Evolutionary conservation across 2,888 invertebrate genomes (phyloP).

Genomic region (Pterostichus madidus): DNA sequence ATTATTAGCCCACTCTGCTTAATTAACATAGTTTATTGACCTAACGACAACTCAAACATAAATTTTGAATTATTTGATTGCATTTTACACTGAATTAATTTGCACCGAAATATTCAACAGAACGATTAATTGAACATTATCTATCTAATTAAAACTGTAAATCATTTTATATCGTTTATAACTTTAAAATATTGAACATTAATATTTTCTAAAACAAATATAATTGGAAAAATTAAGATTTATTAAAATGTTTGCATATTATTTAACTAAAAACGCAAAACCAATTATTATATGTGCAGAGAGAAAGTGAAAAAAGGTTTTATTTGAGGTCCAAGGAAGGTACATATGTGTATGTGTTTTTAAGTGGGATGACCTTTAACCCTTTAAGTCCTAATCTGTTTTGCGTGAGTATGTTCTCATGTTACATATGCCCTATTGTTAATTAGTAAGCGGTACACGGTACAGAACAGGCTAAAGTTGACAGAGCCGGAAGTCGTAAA

Average conservation of each 20-base stretch:
- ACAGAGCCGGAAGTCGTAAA: too few species aligned
- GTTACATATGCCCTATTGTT: conserved; percentile 15
- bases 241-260: not conserved
- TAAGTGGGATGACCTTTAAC: conserved; percentile 26
- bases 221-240: not conserved
- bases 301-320: not conserved
- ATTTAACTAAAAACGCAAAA: not conserved
- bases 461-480: too few species aligned
- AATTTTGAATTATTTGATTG: too few species aligned
- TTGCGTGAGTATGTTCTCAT: conserved; percentile 22
- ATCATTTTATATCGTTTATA: too few species aligned
- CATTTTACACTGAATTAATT: too few species aligned
- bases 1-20: too few species aligned
- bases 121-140: not conserved
- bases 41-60: too few species aligned
- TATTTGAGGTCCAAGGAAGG: not conserved
- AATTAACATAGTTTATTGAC: too few species aligned
- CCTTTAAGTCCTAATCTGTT: conserved; percentile 20
- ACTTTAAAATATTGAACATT: too few species aligned
- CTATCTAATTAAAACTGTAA: not conserved
- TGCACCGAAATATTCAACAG: not conserved
- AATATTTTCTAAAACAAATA: too few species aligned
- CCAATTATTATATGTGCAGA: not conserved
- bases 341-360: conserved; percentile 20
- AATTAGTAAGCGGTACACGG: conserved; percentile 5